These are phyloP conservation scores for Lycorma delicatula DNA, from an alignment of 1,140 invertebrate genomes.

Conservation along the genomic window DNA sequence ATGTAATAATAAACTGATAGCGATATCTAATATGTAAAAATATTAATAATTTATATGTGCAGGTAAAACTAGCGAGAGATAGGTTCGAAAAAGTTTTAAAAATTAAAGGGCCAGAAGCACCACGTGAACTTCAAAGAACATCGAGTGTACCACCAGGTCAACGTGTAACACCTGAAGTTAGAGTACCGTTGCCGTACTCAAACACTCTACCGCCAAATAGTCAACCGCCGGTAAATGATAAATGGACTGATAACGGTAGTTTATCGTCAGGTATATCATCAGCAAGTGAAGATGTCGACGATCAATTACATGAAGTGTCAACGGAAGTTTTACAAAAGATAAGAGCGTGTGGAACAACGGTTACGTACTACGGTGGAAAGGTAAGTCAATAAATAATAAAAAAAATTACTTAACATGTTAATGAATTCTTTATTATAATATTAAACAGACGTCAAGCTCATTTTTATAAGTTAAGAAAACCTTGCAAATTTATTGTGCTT, in stretches of 20 bases:
- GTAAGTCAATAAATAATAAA: too few species aligned
- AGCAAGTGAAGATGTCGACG: slow-evolving; percentile 38
- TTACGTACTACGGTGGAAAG: slow-evolving; percentile 78
- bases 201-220: too few species aligned
- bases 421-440: too few species aligned
- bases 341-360: slow-evolving; percentile 70
- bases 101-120: slow-evolving; percentile 7
- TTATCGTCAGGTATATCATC: slow-evolving; percentile 45
- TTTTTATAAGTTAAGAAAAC: too few species aligned
- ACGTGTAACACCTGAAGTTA: slow-evolving; percentile 22
- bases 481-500: too few species aligned
- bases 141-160: slow-evolving; percentile 2
- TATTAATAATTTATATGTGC: neutral
- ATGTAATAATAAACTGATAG: too few species aligned
- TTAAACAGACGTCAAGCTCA: too few species aligned
- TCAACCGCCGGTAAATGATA: neutral
- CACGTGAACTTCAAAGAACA: neutral
- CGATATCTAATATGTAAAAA: too few species aligned
- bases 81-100: slow-evolving; percentile 13
- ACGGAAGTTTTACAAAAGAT: slow-evolving; percentile 74
- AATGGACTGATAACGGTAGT: slow-evolving; percentile 41
- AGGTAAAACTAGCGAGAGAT: neutral
- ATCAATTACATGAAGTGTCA: slow-evolving; percentile 30
- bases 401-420: too few species aligned
- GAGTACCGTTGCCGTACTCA: slow-evolving; percentile 15